Evolutionary conservation across 2,113 vertebrate genomes (phyloP).

Genomic region (Hypanus sabinus): DNA sequence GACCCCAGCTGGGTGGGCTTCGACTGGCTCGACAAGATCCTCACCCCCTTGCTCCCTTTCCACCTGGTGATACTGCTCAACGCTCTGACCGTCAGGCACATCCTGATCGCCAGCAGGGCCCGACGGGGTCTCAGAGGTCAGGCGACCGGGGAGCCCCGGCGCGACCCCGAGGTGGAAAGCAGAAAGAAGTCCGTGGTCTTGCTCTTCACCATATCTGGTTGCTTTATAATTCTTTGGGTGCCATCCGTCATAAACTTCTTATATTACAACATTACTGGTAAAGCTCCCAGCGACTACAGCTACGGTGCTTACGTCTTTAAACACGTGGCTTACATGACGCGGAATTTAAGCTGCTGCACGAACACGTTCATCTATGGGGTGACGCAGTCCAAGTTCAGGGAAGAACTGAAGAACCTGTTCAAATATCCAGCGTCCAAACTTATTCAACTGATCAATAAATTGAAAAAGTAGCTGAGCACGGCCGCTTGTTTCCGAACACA

Average conservation of each 20-base stretch:
- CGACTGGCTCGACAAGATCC: background rate
- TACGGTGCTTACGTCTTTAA: too few relatives aligned
- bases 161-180: background rate
- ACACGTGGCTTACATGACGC: too few relatives aligned
- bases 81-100: background rate
- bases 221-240: background rate
- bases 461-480: too few relatives aligned
- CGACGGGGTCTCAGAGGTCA: background rate
- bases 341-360: too few relatives aligned
- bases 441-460: too few relatives aligned
- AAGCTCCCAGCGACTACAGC: too few relatives aligned
- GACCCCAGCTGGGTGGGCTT: background rate
- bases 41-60: background rate
- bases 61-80: background rate
- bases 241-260: background rate
- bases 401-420: too few relatives aligned
- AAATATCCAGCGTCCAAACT: too few relatives aligned
- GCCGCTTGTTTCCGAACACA: too few relatives aligned
- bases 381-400: too few relatives aligned
- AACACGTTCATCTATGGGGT: too few relatives aligned
- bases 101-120: background rate
- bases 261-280: background rate
- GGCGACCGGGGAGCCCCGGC: background rate
- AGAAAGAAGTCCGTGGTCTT: background rate
- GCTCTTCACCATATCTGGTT: background rate